These are phyloP conservation scores for Ecliptopera silaceata DNA, from an alignment of 2,888 invertebrate species.

Conservation along the genomic window DNA sequence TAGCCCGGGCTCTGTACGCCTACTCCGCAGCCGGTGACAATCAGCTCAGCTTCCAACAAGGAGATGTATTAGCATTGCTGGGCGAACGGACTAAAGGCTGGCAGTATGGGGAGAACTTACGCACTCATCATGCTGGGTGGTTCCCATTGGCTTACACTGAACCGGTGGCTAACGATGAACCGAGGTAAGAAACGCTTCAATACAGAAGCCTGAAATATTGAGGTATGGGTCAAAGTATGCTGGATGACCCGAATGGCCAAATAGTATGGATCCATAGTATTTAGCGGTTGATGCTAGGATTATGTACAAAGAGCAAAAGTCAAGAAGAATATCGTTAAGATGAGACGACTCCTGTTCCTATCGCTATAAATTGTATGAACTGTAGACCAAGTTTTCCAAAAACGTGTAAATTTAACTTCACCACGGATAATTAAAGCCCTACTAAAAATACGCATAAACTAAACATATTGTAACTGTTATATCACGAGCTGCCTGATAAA, in stretches of 20 bases:
- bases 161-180: slow-evolving; percentile 85
- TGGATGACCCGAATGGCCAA: too few species aligned
- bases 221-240: too few species aligned
- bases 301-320: too few species aligned
- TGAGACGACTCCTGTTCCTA: too few species aligned
- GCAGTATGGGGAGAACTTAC: slow-evolving; percentile 97
- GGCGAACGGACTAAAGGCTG: slow-evolving; percentile 97
- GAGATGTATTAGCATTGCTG: slow-evolving; percentile 93
- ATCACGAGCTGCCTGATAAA: background rate
- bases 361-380: too few species aligned
- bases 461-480: background rate
- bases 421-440: too few species aligned
- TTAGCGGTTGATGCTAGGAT: too few species aligned
- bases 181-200: slow-evolving; percentile 14
- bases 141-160: slow-evolving; percentile 98
- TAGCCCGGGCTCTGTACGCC: slow-evolving; percentile 93
- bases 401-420: too few species aligned
- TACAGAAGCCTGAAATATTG: too few species aligned
- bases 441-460: background rate
- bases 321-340: too few species aligned
- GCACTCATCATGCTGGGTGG: slow-evolving; percentile 97
- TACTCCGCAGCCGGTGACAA: slow-evolving; percentile 95
- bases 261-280: too few species aligned
- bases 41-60: slow-evolving; percentile 95
- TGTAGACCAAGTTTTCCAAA: too few species aligned